Evolutionary conservation across 1,140 invertebrate species (phyloP).

Genomic region (Zaprionus ornatus): DNA sequence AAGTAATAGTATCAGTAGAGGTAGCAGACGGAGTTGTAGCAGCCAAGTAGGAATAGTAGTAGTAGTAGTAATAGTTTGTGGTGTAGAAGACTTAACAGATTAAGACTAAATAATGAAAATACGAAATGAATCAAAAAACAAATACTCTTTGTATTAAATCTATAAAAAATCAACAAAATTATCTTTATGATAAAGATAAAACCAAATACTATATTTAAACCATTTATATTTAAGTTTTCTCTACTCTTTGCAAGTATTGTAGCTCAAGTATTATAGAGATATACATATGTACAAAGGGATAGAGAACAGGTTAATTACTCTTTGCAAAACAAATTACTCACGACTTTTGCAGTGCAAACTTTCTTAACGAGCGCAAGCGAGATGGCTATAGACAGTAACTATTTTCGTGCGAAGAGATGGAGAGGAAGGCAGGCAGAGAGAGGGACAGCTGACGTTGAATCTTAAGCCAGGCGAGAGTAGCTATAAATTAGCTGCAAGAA

Average conservation of each 20-base stretch:
- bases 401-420: background rate
- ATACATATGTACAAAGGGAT: background rate
- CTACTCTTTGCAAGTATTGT: background rate
- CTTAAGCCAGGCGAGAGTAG: background rate
- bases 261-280: background rate
- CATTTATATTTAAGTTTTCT: too few relatives aligned
- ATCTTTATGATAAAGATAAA: too few relatives aligned
- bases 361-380: background rate
- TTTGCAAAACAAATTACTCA: background rate
- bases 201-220: too few relatives aligned
- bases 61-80: too few relatives aligned
- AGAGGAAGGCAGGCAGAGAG: background rate
- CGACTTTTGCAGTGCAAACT: background rate
- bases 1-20: too few relatives aligned
- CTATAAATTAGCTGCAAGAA: constrained; percentile 30
- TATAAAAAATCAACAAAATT: too few relatives aligned
- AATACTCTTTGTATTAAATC: too few relatives aligned
- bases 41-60: background rate
- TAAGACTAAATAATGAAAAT: too few relatives aligned
- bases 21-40: background rate
- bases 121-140: too few relatives aligned
- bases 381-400: background rate
- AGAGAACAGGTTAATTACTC: background rate
- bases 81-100: too few relatives aligned
- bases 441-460: background rate